These are phyloP conservation scores for Tridacna crocea DNA, from an alignment of 2,888 invertebrate genomes.

Conservation along the genomic window DNA sequence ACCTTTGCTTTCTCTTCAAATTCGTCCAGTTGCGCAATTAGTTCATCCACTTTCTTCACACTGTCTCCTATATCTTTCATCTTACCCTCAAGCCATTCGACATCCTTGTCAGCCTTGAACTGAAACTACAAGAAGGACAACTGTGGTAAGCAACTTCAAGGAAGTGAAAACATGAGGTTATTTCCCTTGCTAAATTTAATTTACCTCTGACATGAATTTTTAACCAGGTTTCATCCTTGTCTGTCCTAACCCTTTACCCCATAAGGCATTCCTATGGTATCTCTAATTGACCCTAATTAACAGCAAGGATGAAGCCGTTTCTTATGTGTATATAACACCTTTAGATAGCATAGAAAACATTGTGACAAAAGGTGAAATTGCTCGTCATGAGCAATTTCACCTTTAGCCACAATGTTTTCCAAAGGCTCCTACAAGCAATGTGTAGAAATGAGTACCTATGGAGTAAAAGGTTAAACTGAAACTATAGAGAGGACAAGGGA, in stretches of 20 bases:
- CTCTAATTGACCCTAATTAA: no score
- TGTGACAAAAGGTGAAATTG: no score
- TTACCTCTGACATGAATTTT: neutral
- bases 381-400: no score
- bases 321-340: no score
- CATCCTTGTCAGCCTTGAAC: slow-evolving; percentile 83
- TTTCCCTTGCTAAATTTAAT: neutral
- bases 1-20: slow-evolving; percentile 89
- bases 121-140: slow-evolving; percentile 81
- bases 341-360: no score
- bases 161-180: neutral
- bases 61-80: slow-evolving; percentile 96
- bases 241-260: no score
- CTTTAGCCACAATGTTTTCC: no score
- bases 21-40: slow-evolving; percentile 90
- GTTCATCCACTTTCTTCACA: slow-evolving; percentile 91
- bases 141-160: neutral
- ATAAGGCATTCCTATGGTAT: no score
- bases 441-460: no score
- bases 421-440: no score
- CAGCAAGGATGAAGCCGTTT: no score
- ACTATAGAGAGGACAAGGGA: neutral
- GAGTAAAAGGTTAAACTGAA: no score
- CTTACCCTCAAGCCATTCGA: slow-evolving; percentile 83
- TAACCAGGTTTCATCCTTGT: neutral